Evolutionary conservation across 2,888 invertebrate genomes (phyloP).

Genomic region (Lycia hirtaria): DNA sequence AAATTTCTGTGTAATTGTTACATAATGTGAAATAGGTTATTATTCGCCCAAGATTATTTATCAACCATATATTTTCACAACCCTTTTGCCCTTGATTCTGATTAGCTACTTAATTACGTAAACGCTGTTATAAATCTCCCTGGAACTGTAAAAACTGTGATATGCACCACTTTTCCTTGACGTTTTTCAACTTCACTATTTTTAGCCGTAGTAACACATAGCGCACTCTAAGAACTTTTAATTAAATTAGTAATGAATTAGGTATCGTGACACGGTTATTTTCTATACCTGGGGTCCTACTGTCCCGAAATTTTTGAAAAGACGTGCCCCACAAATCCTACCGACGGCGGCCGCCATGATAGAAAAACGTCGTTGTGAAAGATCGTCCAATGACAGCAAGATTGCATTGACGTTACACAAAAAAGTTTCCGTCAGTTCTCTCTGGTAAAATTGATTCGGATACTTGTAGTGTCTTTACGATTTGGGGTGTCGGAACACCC

Average conservation of each 20-base stretch:
- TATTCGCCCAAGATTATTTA: constrained; percentile 61
- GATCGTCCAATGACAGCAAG: constrained; percentile 69
- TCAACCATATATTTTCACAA: constrained; percentile 17
- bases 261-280: constrained; percentile 49
- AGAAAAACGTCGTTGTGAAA: constrained; percentile 83
- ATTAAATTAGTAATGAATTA: constrained; percentile 46
- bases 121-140: constrained; percentile 43
- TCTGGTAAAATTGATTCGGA: constrained; percentile 12
- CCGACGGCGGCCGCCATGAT: constrained; percentile 96
- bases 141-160: constrained; percentile 53
- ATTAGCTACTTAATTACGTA: constrained; percentile 47
- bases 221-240: constrained; percentile 44
- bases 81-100: constrained; percentile 21
- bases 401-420: constrained; percentile 55
- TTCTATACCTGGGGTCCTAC: constrained; percentile 89
- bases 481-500: no score
- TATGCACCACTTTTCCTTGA: constrained; percentile 62
- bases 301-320: constrained; percentile 91
- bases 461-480: no score
- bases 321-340: constrained; percentile 93
- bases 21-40: constrained; percentile 83
- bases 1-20: constrained; percentile 76
- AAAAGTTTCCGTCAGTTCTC: constrained; percentile 36
- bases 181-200: constrained; percentile 54
- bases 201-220: constrained; percentile 53